Evolutionary conservation across 2,113 vertebrate genomes (phyloP).

Genomic region (Dromas ardeola): DNA sequence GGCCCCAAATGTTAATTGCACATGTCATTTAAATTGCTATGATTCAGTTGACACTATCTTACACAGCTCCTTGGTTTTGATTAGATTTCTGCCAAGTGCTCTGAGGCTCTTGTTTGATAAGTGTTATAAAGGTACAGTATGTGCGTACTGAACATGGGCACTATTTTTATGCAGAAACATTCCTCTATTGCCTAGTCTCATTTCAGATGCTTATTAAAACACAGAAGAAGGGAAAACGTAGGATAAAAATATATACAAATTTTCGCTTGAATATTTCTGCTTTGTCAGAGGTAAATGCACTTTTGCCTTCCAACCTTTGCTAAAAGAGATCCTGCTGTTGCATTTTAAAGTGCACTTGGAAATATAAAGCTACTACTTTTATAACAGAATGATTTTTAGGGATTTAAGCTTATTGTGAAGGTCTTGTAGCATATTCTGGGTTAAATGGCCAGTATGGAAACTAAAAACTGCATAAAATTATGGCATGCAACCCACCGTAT

Average conservation of each 20-base stretch:
- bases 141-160: rapidly evolving
- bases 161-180: neutral
- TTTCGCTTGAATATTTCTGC: neutral
- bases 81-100: neutral
- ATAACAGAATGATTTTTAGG: neutral
- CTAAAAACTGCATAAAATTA: neutral
- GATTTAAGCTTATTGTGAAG: neutral
- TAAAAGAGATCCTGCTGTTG: neutral
- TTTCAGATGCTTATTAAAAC: neutral
- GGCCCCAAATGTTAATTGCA: neutral
- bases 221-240: neutral
- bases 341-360: neutral
- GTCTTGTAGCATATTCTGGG: neutral
- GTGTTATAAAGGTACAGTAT: neutral
- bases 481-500: neutral
- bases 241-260: neutral
- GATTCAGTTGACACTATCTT: neutral
- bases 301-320: neutral
- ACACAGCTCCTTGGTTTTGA: neutral
- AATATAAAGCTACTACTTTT: neutral
- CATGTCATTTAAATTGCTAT: neutral
- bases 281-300: neutral
- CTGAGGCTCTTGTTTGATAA: neutral
- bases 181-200: neutral
- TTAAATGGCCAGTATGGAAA: neutral